These are phyloP conservation scores for Dipodomys merriami DNA, from an alignment of 2,113 vertebrate genomes.

Conservation along the genomic window DNA sequence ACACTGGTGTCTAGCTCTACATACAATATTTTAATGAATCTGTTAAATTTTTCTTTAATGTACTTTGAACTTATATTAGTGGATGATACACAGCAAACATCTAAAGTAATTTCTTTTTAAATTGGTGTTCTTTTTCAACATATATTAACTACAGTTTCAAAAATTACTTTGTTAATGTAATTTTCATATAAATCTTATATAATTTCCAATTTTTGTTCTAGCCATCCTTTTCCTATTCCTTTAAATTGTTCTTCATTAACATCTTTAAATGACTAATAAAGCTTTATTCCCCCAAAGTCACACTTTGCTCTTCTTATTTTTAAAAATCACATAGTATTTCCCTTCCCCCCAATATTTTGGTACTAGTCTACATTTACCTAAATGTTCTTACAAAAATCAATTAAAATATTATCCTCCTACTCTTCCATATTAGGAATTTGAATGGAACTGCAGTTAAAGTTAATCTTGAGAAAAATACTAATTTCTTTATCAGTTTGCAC, in stretches of 20 bases:
- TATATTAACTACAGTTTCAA: background rate
- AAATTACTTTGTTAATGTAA: background rate
- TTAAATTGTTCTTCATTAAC: background rate
- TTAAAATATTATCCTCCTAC: background rate
- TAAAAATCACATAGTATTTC: background rate
- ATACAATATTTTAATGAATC: background rate
- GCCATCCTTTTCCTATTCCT: background rate
- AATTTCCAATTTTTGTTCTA: background rate
- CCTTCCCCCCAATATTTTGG: background rate
- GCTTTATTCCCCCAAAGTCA: background rate
- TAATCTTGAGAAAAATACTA: background rate
- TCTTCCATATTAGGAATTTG: background rate
- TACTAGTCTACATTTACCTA: background rate
- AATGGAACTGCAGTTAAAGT: background rate
- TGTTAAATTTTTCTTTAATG: background rate
- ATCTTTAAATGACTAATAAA: background rate
- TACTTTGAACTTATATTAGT: conserved; percentile 19
- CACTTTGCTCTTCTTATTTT: background rate
- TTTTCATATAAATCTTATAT: background rate
- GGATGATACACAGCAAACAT: background rate
- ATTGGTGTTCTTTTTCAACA: background rate
- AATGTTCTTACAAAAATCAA: background rate
- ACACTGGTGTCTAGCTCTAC: too few relatives aligned
- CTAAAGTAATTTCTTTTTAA: background rate
- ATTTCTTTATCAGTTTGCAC: background rate